Percentiles rank a stretch among this genome's conserved stretches.
These are phyloP conservation scores for Himantopus leucocephalus DNA, from an alignment of 2,113 vertebrate genomes.

Conservation along the genomic window DNA sequence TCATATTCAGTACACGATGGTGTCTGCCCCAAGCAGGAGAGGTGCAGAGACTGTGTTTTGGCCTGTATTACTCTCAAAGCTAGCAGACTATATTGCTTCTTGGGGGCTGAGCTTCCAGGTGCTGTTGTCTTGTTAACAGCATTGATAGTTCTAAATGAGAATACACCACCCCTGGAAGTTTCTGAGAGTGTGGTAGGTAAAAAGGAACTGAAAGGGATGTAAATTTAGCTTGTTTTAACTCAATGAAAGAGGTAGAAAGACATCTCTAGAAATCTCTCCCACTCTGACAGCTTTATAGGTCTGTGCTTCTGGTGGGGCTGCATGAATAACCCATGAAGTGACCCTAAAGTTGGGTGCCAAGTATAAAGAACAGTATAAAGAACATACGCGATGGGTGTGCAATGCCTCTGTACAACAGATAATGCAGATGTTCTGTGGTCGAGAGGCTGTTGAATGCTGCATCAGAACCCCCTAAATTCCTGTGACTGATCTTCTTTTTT, in stretches of 20 bases:
- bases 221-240: neutral
- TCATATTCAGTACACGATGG: neutral
- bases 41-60: neutral
- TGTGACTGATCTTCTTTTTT: neutral
- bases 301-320: neutral
- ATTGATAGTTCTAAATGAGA: neutral
- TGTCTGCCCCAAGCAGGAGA: neutral
- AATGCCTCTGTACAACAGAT: neutral
- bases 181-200: neutral
- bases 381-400: accelerated
- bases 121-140: neutral
- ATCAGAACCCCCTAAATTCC: neutral
- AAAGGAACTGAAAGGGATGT: neutral
- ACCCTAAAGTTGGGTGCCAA: neutral
- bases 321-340: neutral
- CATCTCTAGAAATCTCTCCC: neutral
- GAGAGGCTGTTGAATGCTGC: neutral
- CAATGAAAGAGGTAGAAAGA: neutral
- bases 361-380: neutral
- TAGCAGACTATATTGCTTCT: neutral
- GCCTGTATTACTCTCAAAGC: neutral
- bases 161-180: neutral
- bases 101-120: neutral
- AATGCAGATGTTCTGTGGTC: neutral
- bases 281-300: neutral